Evolutionary conservation across 2,797 vertebrate genomes (phyloP).

Genomic region (Diplodus puntazzo): DNA sequence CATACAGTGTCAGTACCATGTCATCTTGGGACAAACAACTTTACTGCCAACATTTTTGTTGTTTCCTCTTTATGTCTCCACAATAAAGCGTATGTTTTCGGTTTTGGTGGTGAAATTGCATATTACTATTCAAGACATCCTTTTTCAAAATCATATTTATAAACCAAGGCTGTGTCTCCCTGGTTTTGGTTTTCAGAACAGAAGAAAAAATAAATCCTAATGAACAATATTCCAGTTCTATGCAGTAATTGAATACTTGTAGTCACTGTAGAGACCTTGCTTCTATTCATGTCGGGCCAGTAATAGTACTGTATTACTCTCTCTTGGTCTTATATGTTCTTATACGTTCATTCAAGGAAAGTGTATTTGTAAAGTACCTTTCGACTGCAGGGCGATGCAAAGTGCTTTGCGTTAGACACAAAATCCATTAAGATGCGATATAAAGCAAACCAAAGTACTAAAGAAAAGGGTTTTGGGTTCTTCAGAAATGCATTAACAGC

Average conservation of each 20-base stretch:
- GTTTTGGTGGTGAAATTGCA: slow-evolving; percentile 47
- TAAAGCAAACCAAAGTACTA: neutral
- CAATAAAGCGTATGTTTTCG: slow-evolving; percentile 6
- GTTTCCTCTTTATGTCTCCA: slow-evolving; percentile 31
- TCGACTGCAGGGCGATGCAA: neutral
- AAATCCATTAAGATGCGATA: neutral
- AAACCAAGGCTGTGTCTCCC: neutral
- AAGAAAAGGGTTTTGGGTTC: neutral
- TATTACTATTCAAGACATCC: slow-evolving; percentile 31
- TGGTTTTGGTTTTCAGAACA: slow-evolving; percentile 20
- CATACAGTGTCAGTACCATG: slow-evolving; percentile 10
- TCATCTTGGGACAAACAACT: slow-evolving; percentile 41
- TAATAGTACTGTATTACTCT: neutral
- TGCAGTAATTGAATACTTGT: neutral
- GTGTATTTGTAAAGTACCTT: neutral
- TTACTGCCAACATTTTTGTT: slow-evolving; percentile 32
- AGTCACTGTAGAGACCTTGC: neutral
- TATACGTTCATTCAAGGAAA: neutral
- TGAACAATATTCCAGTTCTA: slow-evolving; percentile 3
- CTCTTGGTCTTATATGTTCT: neutral
- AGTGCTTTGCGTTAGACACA: neutral
- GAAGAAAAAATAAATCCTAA: neutral
- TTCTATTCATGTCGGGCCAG: neutral
- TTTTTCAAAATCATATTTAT: slow-evolving; percentile 11
- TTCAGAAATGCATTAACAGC: slow-evolving; percentile 7